Percentiles rank a stretch among this genome's conserved stretches.
Conservation (phyloP, 2,113 vertebrate species). For the Clarias magur region DNA sequence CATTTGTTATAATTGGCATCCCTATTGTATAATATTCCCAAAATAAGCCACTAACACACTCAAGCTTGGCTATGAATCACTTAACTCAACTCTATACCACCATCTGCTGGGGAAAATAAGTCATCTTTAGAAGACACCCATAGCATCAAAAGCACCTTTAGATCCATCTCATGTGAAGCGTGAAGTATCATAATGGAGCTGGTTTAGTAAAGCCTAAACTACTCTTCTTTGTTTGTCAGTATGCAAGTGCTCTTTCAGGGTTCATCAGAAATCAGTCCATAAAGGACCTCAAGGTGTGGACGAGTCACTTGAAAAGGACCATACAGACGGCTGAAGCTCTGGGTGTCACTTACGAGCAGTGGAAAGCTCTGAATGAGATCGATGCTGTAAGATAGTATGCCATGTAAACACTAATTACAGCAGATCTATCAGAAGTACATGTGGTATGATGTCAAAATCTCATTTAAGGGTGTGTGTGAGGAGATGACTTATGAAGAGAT, state of each 20-base stretch:
- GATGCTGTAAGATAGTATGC: constrained; percentile 79
- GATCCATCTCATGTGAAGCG: neutral
- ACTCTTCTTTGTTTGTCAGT: constrained; percentile 66
- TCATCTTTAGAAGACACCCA: too few species aligned
- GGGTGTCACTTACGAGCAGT: constrained; percentile 85
- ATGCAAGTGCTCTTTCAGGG: constrained; percentile 72
- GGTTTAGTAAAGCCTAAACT: neutral
- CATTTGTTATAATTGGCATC: neutral
- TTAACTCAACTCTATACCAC: neutral
- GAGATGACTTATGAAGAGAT: constrained; percentile 92
- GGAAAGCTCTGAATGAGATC: constrained; percentile 92
- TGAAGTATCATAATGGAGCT: neutral
- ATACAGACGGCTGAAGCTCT: constrained; percentile 85
- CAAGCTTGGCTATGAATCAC: neutral
- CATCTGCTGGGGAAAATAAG: constrained; percentile 2
- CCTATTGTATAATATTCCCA: neutral
- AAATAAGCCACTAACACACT: neutral
- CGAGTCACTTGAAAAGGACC: constrained; percentile 88
- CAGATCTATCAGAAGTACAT: neutral
- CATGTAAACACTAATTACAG: neutral
- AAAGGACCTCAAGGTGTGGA: constrained; percentile 86
- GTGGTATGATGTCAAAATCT: neutral
- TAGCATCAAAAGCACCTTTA: neutral
- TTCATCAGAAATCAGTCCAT: constrained; percentile 83
- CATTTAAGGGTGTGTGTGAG: constrained; percentile 84